These are phyloP conservation scores for Gobionotothen gibberifrons DNA, from an alignment of 2,797 vertebrate species.

Conservation along the genomic window DNA sequence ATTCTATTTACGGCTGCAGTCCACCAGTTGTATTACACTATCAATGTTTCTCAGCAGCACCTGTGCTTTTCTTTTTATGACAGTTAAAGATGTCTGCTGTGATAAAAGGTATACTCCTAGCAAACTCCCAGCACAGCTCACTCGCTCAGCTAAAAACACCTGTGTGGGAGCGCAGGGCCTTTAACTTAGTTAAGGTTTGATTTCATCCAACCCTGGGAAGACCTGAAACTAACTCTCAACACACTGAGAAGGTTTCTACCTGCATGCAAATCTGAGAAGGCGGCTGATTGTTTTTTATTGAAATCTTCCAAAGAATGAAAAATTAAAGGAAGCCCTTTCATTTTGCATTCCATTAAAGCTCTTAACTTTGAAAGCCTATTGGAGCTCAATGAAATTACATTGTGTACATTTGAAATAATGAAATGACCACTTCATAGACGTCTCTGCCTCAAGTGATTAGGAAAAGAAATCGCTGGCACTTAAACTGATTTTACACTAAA, in stretches of 20 bases:
- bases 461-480: not conserved
- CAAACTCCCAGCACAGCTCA: not conserved
- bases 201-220: constrained; percentile 4
- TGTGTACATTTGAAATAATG: not conserved
- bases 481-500: not conserved
- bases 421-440: not conserved
- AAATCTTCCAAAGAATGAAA: not conserved
- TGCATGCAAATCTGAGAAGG: not conserved
- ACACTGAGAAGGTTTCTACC: not conserved
- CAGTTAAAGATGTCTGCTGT: not conserved
- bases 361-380: not conserved
- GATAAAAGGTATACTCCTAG: not conserved
- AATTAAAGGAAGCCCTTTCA: not conserved
- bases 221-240: not conserved
- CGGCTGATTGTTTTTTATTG: not conserved
- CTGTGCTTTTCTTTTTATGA: constrained; percentile 1
- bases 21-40: not conserved
- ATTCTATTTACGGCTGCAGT: not conserved
- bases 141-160: constrained; percentile 2
- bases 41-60: not conserved
- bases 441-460: not conserved
- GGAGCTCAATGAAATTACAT: not conserved
- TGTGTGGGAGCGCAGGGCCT: not conserved
- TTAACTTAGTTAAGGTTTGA: constrained; percentile 26
- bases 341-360: not conserved